A percentile compares a stretch with the other conserved stretches of the same genome.
phyloP scores from a whole-genome alignment of 1,140 invertebrate genomes.

The Triops cancriformis region DNA sequence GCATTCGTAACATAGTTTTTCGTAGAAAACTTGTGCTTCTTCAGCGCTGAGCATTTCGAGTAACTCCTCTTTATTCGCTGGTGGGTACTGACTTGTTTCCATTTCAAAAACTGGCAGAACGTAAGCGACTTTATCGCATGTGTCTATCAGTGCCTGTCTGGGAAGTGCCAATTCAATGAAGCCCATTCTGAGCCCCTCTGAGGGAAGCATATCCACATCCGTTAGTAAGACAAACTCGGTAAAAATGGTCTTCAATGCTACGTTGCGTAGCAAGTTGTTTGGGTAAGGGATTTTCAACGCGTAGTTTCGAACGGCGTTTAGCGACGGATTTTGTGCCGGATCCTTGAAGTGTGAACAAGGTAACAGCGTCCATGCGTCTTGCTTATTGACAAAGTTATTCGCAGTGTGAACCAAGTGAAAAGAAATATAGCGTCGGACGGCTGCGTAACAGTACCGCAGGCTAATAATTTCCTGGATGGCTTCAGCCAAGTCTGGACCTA shows the following conservation, averaged over 20 bases:
- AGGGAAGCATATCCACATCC: neutral
- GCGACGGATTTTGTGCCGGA: neutral
- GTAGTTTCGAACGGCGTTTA: neutral
- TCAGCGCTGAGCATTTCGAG: constrained; percentile 38
- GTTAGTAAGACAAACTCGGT: constrained; percentile 1
- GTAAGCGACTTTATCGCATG: neutral
- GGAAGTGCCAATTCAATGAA: neutral
- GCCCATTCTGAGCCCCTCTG: neutral
- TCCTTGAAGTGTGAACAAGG: neutral
- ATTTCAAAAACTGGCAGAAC: constrained; percentile 42
- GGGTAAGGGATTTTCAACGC: neutral
- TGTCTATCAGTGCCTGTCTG: neutral
- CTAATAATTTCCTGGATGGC: neutral
- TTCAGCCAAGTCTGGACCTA: neutral
- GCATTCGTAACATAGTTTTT: constrained; percentile 50
- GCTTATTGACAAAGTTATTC: neutral
- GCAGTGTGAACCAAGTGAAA: neutral
- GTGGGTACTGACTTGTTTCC: constrained; percentile 36
- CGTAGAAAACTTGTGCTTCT: constrained; percentile 48
- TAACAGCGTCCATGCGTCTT: neutral
- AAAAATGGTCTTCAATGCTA: neutral
- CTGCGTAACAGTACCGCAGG: neutral
- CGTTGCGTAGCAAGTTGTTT: neutral
- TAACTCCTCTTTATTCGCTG: constrained; percentile 43
- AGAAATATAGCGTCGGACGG: neutral